A percentile compares a stretch with the other conserved stretches of the same genome.
Conservation (phyloP, 2,797 vertebrate genomes). For the Arnoldichthys spilopterus region DNA sequence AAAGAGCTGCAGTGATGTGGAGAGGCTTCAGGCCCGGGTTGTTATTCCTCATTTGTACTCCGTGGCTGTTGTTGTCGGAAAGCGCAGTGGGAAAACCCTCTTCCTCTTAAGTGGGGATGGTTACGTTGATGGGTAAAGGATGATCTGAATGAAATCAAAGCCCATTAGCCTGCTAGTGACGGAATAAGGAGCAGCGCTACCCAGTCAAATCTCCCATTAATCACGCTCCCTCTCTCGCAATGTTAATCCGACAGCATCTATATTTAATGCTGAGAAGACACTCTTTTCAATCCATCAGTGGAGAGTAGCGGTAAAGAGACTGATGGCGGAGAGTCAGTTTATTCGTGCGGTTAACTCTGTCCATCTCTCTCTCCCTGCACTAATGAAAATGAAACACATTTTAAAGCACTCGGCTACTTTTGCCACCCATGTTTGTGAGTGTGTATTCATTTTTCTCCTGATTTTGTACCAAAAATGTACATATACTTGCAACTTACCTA, state of each 20-base stretch:
- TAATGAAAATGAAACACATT: constrained; percentile 46
- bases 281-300: constrained; percentile 49
- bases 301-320: constrained; percentile 57
- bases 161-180: constrained; percentile 64
- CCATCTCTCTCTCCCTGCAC: background rate
- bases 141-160: constrained; percentile 62
- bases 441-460: constrained; percentile 1
- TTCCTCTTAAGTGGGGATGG: constrained; percentile 41
- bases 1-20: background rate
- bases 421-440: constrained; percentile 6
- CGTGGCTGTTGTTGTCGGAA: background rate
- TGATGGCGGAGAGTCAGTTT: constrained; percentile 50
- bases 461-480: background rate
- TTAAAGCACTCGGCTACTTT: background rate
- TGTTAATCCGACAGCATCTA: constrained; percentile 62
- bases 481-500: too few species aligned
- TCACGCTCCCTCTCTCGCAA: constrained; percentile 58
- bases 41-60: constrained; percentile 36
- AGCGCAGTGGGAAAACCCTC: constrained; percentile 15
- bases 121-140: constrained; percentile 55
- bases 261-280: constrained; percentile 62
- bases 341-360: constrained; percentile 30
- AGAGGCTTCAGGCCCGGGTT: background rate
- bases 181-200: constrained; percentile 59
- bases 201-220: constrained; percentile 64